Percentiles rank a stretch among this genome's conserved stretches.
Evolutionary conservation across 2,113 vertebrate species (phyloP).

Genomic region (Bettongia penicillata): DNA sequence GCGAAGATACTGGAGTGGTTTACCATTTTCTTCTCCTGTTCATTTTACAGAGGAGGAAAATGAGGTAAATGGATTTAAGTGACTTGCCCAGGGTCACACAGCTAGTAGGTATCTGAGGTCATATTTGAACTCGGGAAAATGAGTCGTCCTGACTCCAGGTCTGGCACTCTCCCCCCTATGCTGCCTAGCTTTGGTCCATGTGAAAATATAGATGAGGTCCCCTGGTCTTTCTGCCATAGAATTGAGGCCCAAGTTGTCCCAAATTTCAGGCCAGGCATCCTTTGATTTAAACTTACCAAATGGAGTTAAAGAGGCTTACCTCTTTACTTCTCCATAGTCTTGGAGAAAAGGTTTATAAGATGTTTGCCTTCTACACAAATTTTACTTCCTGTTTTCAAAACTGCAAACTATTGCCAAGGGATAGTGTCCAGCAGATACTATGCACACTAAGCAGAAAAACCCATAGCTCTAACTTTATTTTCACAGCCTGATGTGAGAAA

Average conservation of each 20-base stretch:
- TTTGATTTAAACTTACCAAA: neutral
- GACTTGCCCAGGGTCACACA: neutral
- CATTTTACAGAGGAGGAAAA: neutral
- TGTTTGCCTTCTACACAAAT: neutral
- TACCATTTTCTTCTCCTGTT: neutral
- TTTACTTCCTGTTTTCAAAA: neutral
- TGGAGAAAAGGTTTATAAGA: neutral
- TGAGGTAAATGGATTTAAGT: neutral
- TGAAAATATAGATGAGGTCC: neutral
- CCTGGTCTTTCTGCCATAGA: neutral
- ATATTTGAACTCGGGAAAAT: neutral
- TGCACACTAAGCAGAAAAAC: neutral
- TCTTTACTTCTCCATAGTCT: neutral
- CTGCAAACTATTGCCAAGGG: neutral
- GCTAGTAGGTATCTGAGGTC: neutral
- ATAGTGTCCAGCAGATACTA: neutral
- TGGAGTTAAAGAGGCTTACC: neutral
- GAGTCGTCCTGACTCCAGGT: neutral
- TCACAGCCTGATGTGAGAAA: neutral
- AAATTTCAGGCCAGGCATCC: neutral
- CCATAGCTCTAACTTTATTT: neutral
- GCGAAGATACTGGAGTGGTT: neutral
- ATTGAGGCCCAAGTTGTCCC: neutral
- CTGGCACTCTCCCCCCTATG: neutral
- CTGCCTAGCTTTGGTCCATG: neutral